Evolutionary conservation across 2,888 invertebrate genomes (phyloP), one percentile per base, ranked within the genome.

Genomic region (Eupithecia exiguata): DNA sequence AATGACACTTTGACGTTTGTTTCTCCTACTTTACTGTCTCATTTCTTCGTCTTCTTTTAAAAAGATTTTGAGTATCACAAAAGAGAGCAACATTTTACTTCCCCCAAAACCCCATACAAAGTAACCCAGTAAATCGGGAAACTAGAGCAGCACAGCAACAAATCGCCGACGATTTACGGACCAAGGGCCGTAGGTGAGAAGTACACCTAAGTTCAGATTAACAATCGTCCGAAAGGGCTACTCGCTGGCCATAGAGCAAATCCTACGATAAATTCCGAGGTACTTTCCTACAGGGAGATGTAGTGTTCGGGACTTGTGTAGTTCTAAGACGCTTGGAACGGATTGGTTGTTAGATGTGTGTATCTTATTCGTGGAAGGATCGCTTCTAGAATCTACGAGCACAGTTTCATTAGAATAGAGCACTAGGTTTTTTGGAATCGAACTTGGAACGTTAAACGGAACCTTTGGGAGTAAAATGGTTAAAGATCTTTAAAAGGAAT

Each of bases 121-220:
- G 58, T 58, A 25, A 58, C 12, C 36, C 63, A 78, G 75, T 80
- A 80, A 77, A 81, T 86, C 79, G 85, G 83, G 80, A 85, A 71
- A 77, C 79, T 75, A 79, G 73, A 71, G 86, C 84, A 80, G 86
- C 84, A 80, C 87, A 84, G 82, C 80, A 79, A 77, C 76, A 82
- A 84, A 84, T 84, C 83, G 83, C 71, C 77, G 74, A 78, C 84
- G 87, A 90, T 91, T 89, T 90, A 90, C 84, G 85, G 81, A 82
- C 83, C 82, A 86, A 85, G 86, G 84, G 84, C 84, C 82, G 87
- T 66, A 91, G 91, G 91, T 92, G 91, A 90, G 90, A 92, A 91
- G 88, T 90, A 89, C 90, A 89, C 89, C 90, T 89, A 91, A 92
- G 90, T 92, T 90, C 89, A 90, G 90, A 92, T 74, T 74, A 74